phyloP scores from a whole-genome alignment of 2,797 vertebrate genomes.

The Intellagama lesueurii region DNA sequence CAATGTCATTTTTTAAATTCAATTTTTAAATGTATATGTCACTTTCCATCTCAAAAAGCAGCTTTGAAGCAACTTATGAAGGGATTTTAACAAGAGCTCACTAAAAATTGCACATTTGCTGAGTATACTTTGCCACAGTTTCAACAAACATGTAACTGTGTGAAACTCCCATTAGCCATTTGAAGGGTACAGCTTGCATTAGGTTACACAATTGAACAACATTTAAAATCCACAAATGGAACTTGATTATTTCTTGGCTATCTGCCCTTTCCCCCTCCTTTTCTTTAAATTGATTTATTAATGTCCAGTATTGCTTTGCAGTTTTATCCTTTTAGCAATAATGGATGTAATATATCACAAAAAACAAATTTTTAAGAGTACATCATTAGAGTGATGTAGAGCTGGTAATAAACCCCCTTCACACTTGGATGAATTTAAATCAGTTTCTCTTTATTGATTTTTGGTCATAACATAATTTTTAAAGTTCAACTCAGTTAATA shows the following conservation, averaged over 20 bases:
- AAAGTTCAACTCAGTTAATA: slow-evolving; percentile 90
- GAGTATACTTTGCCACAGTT: slow-evolving; percentile 38
- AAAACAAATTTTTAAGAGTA: slow-evolving; percentile 88
- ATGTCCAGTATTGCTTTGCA: slow-evolving; percentile 81
- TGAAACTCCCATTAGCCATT: slow-evolving; percentile 54
- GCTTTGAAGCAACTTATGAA: background rate
- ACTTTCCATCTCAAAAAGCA: background rate
- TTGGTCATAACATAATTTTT: slow-evolving; percentile 89
- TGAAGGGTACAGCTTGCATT: slow-evolving; percentile 65
- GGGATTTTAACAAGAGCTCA: background rate
- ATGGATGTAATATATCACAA: slow-evolving; percentile 87
- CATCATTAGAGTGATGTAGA: slow-evolving; percentile 88
- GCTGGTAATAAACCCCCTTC: slow-evolving; percentile 86
- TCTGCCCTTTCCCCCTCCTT: slow-evolving; percentile 68
- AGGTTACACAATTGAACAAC: slow-evolving; percentile 64
- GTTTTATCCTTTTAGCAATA: slow-evolving; percentile 89
- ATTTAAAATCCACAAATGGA: slow-evolving; percentile 71
- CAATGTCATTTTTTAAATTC: slow-evolving; percentile 58
- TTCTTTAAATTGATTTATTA: slow-evolving; percentile 87
- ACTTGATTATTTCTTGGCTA: slow-evolving; percentile 75
- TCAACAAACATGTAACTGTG: slow-evolving; percentile 53
- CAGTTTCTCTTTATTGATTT: slow-evolving; percentile 90
- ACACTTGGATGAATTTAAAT: slow-evolving; percentile 88
- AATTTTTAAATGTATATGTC: background rate
- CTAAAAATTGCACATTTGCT: slow-evolving; percentile 21